Percentiles rank a stretch among this genome's conserved stretches.
phyloP scores from a whole-genome alignment of 2,888 invertebrate species.

The Keiferia lycopersicella region DNA sequence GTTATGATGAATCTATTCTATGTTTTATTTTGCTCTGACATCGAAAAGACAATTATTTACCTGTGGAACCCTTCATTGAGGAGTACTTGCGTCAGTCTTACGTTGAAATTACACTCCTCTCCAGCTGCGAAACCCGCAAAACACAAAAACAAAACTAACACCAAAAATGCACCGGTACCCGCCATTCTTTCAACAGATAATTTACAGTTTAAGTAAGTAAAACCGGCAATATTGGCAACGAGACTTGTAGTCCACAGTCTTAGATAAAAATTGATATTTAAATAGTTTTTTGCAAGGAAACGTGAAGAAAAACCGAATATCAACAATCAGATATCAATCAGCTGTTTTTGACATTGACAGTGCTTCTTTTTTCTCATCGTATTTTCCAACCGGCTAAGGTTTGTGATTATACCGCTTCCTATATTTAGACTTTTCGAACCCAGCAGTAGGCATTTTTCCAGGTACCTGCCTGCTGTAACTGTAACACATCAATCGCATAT shows the following conservation, averaged over 20 bases:
- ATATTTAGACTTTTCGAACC: too few species aligned
- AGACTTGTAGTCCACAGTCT: not conserved
- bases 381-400: not conserved
- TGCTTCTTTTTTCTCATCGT: not conserved
- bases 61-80: conserved; percentile 67
- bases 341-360: conserved; percentile 21
- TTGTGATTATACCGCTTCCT: too few species aligned
- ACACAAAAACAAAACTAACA: conserved; percentile 22
- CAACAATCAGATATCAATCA: not conserved
- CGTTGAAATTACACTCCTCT: conserved; percentile 53
- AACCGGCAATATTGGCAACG: not conserved
- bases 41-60: conserved; percentile 42
- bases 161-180: not conserved
- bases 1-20: not conserved
- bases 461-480: too few species aligned
- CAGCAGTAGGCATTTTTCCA: too few species aligned
- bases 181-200: not conserved
- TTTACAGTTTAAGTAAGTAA: not conserved
- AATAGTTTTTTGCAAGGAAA: not conserved
- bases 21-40: not conserved
- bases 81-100: conserved; percentile 56
- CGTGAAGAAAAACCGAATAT: not conserved
- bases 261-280: not conserved
- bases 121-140: conserved; percentile 37
- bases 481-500: too few species aligned